These are phyloP conservation scores for Nicator chloris DNA, from an alignment of 2,113 vertebrate genomes.

Conservation along the genomic window DNA sequence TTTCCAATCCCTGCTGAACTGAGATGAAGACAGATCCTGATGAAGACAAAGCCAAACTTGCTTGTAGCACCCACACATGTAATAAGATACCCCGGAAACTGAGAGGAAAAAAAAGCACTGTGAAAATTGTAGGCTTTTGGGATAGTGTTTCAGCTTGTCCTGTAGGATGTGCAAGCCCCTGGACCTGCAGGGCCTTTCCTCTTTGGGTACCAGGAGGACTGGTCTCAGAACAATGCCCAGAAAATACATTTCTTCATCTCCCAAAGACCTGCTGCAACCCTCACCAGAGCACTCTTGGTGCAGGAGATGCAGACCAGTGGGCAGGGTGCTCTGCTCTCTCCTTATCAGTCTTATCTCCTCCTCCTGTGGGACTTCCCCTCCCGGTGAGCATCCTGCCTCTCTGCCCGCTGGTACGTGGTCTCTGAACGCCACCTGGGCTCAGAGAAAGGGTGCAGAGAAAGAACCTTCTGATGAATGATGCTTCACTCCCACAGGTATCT, in stretches of 20 bases:
- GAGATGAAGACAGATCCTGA: not conserved
- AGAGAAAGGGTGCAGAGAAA: not conserved
- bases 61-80: not conserved
- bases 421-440: not conserved
- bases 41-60: not conserved
- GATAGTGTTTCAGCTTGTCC: rapidly evolving
- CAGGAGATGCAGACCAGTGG: not conserved
- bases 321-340: not conserved
- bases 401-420: not conserved
- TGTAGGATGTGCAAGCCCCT: not conserved
- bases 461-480: not conserved
- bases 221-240: not conserved
- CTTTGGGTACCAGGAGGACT: not conserved
- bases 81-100: not conserved
- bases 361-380: not conserved
- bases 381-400: not conserved
- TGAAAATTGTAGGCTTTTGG: not conserved
- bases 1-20: not conserved
- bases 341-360: not conserved
- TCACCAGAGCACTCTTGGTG: not conserved
- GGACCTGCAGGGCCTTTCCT: not conserved
- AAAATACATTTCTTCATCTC: not conserved
- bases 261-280: not conserved
- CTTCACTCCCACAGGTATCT: not conserved
- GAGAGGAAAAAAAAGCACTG: not conserved